Evolutionary conservation across 2,113 vertebrate genomes (phyloP).

Genomic region (Melozone crissalis): DNA sequence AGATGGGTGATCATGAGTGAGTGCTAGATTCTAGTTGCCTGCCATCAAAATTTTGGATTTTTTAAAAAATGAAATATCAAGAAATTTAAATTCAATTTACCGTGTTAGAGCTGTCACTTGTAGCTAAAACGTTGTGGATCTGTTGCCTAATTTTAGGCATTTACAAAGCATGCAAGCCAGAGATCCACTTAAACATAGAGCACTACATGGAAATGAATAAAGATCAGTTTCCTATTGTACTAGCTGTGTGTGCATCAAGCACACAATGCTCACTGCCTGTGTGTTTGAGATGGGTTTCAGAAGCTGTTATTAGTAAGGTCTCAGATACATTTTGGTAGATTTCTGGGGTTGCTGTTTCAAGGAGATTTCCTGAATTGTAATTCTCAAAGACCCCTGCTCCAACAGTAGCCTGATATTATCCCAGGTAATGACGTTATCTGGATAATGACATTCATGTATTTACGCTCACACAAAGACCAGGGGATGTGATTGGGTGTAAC

Average conservation of each 20-base stretch:
- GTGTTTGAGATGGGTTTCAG: background rate
- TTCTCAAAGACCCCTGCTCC: background rate
- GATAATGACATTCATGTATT: background rate
- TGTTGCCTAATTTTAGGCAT: background rate
- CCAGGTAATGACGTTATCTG: background rate
- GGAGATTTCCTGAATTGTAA: background rate
- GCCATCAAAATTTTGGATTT: background rate
- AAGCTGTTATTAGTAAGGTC: background rate
- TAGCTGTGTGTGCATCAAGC: background rate
- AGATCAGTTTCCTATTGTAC: background rate
- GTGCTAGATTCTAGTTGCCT: background rate
- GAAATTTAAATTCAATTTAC: background rate
- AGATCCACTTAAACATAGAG: background rate
- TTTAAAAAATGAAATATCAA: background rate
- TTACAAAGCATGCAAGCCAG: background rate
- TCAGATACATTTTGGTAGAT: background rate
- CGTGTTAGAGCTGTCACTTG: background rate
- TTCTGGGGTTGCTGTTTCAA: background rate
- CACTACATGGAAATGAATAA: background rate
- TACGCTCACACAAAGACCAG: background rate
- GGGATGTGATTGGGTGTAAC: rapidly evolving
- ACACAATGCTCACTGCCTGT: background rate
- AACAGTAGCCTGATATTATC: background rate
- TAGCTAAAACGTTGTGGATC: background rate
- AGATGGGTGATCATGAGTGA: background rate